Conservation (phyloP, 2,113 vertebrate genomes). For the Rutilus rutilus region DNA sequence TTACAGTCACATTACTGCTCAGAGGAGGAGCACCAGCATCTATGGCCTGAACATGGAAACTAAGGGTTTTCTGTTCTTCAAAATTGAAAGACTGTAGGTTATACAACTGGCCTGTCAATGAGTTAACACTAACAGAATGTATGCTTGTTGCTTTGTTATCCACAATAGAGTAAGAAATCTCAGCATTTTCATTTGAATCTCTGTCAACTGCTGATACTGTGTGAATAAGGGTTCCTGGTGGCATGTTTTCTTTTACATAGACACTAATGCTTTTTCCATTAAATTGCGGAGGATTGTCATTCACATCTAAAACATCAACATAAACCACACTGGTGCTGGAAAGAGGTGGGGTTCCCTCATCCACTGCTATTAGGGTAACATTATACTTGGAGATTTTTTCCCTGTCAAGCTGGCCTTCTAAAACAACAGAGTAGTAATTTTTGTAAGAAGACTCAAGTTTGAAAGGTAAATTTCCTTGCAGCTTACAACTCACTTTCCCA, state of each 20-base stretch:
- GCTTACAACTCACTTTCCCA: slow-evolving; percentile 55
- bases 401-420: slow-evolving; percentile 57
- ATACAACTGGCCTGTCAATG: slow-evolving; percentile 71
- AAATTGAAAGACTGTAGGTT: slow-evolving; percentile 81
- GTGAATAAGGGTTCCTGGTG: slow-evolving; percentile 64
- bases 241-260: slow-evolving; percentile 74
- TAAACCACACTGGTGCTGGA: slow-evolving; percentile 51
- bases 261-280: slow-evolving; percentile 59
- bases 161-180: slow-evolving; percentile 40
- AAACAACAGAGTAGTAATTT: slow-evolving; percentile 57
- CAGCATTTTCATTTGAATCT: slow-evolving; percentile 46
- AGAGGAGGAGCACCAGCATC: slow-evolving; percentile 78
- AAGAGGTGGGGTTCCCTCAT: slow-evolving; percentile 58
- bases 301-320: slow-evolving; percentile 61
- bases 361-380: slow-evolving; percentile 58
- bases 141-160: background rate
- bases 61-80: slow-evolving; percentile 75
- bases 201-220: slow-evolving; percentile 60
- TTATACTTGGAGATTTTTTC: slow-evolving; percentile 61
- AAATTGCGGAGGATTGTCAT: slow-evolving; percentile 58
- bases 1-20: slow-evolving; percentile 71
- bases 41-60: slow-evolving; percentile 77
- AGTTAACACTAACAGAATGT: slow-evolving; percentile 36
- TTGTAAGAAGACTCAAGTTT: slow-evolving; percentile 55
- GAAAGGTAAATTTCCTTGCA: slow-evolving; percentile 54